A percentile compares a stretch with the other conserved stretches of the same genome.
Evolutionary conservation across 2,797 vertebrate species (phyloP).

Genomic region (Lemur catta): DNA sequence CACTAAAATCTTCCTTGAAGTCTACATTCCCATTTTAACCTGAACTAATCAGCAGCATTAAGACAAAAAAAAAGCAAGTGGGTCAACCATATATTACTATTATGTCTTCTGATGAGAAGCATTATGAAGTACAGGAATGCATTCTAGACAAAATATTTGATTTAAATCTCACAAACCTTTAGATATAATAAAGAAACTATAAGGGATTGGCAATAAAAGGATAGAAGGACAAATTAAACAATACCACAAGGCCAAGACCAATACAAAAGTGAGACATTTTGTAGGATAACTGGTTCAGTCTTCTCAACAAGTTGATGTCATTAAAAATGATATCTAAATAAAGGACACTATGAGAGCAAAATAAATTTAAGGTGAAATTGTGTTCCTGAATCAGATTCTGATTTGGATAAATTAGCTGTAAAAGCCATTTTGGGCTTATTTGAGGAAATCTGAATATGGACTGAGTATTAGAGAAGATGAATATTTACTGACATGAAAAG

Average conservation of each 20-base stretch:
- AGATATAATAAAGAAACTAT: neutral
- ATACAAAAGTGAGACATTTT: neutral
- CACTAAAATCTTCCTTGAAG: neutral
- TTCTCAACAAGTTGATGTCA: neutral
- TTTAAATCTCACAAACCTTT: neutral
- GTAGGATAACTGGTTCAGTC: neutral
- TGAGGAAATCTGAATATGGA: neutral
- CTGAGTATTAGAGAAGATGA: neutral
- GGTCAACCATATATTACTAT: neutral
- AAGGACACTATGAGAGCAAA: neutral
- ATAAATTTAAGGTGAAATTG: neutral
- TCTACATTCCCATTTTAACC: neutral
- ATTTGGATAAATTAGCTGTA: neutral
- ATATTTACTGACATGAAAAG: neutral
- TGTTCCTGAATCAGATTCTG: neutral
- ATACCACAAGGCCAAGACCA: neutral
- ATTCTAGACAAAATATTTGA: neutral
- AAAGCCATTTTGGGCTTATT: neutral
- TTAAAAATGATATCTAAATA: neutral
- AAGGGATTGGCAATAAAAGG: neutral
- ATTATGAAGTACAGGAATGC: neutral
- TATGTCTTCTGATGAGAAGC: neutral
- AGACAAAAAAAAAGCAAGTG: neutral
- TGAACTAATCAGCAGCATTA: neutral
- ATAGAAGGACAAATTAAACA: neutral